Percentiles rank a stretch among this genome's conserved stretches.
phyloP scores from a whole-genome alignment of 2,797 vertebrate species.

The Picus viridis region DNA sequence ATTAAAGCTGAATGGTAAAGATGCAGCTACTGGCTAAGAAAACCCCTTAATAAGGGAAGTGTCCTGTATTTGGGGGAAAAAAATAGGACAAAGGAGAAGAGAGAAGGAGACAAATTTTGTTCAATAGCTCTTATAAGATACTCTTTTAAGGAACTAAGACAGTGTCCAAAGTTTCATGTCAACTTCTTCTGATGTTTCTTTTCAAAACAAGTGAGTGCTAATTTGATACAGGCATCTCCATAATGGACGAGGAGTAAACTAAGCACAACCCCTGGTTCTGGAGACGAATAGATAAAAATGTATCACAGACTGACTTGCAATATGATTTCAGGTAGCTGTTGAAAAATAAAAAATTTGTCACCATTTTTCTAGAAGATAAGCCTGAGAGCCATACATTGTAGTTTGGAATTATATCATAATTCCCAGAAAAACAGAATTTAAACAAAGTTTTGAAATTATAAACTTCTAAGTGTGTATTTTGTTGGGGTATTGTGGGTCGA shows the following conservation, averaged over 20 bases:
- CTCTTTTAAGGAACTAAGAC: neutral
- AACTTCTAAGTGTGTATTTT: neutral
- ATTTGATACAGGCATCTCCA: neutral
- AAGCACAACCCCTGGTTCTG: neutral
- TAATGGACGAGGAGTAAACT: neutral
- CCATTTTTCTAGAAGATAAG: neutral
- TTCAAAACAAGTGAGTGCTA: neutral
- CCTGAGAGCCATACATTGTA: neutral
- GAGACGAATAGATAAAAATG: neutral
- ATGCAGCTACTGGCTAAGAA: neutral
- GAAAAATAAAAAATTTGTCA: neutral
- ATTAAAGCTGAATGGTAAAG: constrained; percentile 60
- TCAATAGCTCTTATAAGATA: neutral
- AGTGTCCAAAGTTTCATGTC: neutral
- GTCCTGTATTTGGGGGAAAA: neutral
- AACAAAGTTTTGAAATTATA: neutral
- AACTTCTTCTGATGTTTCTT: neutral
- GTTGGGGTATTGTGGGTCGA: neutral
- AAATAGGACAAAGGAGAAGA: neutral
- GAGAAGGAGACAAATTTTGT: neutral
- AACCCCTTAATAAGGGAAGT: neutral
- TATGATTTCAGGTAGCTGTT: neutral
- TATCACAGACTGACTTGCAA: neutral
- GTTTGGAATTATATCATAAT: neutral
- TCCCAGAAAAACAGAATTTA: neutral